A percentile compares a stretch with the other conserved stretches of the same genome.
These are phyloP conservation scores for Leptopilina syphax DNA, from an alignment of 2,888 invertebrate species.

Conservation along the genomic window DNA sequence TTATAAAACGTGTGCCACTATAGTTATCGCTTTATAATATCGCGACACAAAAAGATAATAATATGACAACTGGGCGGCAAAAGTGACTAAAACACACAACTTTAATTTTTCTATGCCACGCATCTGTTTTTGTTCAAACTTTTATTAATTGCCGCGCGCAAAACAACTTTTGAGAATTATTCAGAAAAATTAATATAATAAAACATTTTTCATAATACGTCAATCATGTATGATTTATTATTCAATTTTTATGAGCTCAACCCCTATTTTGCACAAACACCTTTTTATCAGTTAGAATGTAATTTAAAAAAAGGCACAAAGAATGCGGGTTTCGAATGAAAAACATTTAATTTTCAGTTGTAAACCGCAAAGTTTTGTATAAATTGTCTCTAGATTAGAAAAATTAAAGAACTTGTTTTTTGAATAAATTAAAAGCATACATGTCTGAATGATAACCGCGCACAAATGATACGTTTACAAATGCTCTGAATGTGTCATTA, in stretches of 20 bases:
- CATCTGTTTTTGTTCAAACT: slow-evolving; percentile 1
- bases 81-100: slow-evolving; percentile 11
- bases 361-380: not conserved
- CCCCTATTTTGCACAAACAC: not conserved
- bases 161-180: not conserved
- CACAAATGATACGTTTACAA: not conserved
- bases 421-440: too few species aligned
- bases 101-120: not conserved
- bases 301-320: not conserved
- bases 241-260: not conserved
- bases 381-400: too few species aligned
- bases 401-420: slow-evolving; percentile 2
- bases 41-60: slow-evolving; percentile 29
- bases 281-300: not conserved
- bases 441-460: not conserved
- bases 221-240: not conserved
- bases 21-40: slow-evolving; percentile 30
- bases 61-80: slow-evolving; percentile 21
- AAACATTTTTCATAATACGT: not conserved
- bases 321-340: slow-evolving; percentile 1
- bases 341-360: not conserved
- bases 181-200: too few species aligned
- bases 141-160: not conserved
- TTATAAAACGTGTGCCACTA: slow-evolving; percentile 24
- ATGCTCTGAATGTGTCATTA: slow-evolving; percentile 3